Percentiles rank a stretch among this genome's conserved stretches.
Evolutionary conservation across 37 sponge, comb jelly and placozoan species (phyloP).

Genomic region (Ianthella basta): DNA sequence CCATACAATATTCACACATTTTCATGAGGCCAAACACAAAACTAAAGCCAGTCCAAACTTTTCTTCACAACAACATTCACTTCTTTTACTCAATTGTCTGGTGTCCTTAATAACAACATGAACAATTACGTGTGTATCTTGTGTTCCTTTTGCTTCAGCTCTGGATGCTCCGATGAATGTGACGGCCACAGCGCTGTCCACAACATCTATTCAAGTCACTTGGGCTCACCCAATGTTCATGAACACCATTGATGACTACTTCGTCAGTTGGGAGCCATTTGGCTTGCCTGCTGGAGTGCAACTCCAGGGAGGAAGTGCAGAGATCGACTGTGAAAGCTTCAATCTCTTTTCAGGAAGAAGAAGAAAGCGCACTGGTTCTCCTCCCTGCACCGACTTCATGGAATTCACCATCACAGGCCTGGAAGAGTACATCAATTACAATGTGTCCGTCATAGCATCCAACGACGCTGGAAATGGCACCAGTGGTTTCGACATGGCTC

Average conservation of each 20-base stretch:
- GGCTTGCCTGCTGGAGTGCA: not conserved
- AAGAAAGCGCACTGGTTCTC: not conserved
- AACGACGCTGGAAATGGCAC: constrained; percentile 25
- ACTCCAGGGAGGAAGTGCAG: not conserved
- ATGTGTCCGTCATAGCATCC: not conserved
- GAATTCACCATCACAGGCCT: constrained; percentile 15
- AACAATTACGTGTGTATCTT: too few relatives aligned
- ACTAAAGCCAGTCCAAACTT: too few relatives aligned
- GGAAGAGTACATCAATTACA: constrained; percentile 21
- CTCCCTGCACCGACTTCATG: not conserved
- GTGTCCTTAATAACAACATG: too few relatives aligned
- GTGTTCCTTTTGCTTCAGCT: not conserved
- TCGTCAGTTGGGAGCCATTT: constrained; percentile 4
- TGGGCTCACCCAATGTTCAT: not conserved
- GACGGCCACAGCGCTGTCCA: not conserved
- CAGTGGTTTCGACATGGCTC: not conserved
- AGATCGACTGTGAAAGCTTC: constrained; percentile 8
- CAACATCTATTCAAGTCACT: not conserved
- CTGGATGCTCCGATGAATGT: not conserved
- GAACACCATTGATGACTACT: constrained; percentile 5
- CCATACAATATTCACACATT: too few relatives aligned
- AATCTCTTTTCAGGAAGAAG: not conserved
- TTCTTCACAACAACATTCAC: too few relatives aligned
- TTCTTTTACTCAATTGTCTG: too few relatives aligned
- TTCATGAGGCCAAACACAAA: too few relatives aligned